Percentiles rank a stretch among this genome's conserved stretches.
Evolutionary conservation across 2,888 invertebrate species (phyloP).

Genomic region (Netelia fuscicornis): DNA sequence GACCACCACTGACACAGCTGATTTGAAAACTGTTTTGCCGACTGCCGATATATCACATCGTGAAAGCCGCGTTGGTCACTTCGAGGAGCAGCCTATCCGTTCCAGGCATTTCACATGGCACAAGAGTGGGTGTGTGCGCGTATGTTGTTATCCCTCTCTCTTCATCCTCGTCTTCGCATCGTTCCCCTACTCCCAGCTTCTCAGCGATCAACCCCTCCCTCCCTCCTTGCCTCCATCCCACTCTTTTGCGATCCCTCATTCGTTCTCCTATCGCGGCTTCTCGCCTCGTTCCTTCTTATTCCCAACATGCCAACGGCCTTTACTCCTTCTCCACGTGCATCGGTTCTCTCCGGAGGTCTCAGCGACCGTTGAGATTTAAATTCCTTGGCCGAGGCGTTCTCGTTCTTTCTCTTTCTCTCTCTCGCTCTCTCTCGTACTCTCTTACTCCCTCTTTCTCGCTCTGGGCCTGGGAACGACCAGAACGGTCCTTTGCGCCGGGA

Average conservation of each 20-base stretch:
- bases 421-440: neutral
- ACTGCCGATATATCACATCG: too few species aligned
- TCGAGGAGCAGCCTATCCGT: neutral
- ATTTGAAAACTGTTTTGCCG: too few species aligned
- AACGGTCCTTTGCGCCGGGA: constrained; percentile 54
- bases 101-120: constrained; percentile 30
- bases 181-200: constrained; percentile 57
- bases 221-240: constrained; percentile 69
- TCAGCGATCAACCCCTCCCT: constrained; percentile 26
- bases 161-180: constrained; percentile 62
- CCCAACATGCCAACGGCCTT: constrained; percentile 62
- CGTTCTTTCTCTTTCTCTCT: neutral
- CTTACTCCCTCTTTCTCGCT: constrained; percentile 60
- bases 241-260: constrained; percentile 61
- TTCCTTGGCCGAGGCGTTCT: constrained; percentile 77
- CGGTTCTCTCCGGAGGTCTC: constrained; percentile 69
- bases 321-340: constrained; percentile 62
- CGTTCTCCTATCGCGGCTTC: constrained; percentile 65
- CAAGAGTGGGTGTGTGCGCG: constrained; percentile 16
- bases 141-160: constrained; percentile 65
- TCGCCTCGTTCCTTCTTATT: constrained; percentile 57
- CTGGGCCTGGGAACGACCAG: constrained; percentile 77
- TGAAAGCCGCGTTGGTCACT: too few species aligned
- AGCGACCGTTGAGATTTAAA: constrained; percentile 84
- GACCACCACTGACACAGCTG: constrained; percentile 5